phyloP scores from a whole-genome alignment of 2,113 vertebrate species.

The Rhabdornis inornatus region DNA sequence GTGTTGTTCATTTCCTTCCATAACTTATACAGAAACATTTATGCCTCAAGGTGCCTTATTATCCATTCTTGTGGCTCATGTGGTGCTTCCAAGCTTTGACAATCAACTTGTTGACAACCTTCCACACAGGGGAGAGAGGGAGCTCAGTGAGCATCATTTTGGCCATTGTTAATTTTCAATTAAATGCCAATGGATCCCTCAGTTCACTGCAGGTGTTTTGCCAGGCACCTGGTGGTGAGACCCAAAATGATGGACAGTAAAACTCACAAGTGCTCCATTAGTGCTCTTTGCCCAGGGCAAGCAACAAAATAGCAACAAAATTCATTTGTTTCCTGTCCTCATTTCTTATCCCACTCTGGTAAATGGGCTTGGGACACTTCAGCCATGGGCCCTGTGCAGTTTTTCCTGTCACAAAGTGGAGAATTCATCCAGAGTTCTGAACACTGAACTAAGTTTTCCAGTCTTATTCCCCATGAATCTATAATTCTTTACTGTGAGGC shows the following conservation, averaged over 20 bases:
- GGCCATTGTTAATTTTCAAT: not conserved
- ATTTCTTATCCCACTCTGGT: not conserved
- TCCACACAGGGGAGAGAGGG: not conserved
- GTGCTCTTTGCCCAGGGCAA: not conserved
- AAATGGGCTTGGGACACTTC: not conserved
- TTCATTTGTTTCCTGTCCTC: not conserved
- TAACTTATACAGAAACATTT: constrained; percentile 23
- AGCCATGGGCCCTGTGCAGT: not conserved
- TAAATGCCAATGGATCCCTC: not conserved
- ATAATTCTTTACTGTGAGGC: not conserved
- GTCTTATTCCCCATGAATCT: not conserved
- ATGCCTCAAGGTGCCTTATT: constrained; percentile 1
- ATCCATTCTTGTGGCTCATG: not conserved
- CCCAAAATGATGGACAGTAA: not conserved
- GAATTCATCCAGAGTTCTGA: not conserved
- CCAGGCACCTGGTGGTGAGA: not conserved
- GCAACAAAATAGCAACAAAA: not conserved
- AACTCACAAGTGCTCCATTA: not conserved
- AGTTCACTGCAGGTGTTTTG: not conserved
- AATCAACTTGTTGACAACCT: not conserved
- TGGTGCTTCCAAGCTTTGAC: not conserved
- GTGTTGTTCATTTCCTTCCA: not conserved
- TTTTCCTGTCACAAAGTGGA: not conserved
- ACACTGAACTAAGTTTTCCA: not conserved
- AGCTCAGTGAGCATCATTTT: not conserved